These are phyloP conservation scores for Myrmophylax atrothorax DNA, from an alignment of 2,113 vertebrate species.

Conservation along the genomic window DNA sequence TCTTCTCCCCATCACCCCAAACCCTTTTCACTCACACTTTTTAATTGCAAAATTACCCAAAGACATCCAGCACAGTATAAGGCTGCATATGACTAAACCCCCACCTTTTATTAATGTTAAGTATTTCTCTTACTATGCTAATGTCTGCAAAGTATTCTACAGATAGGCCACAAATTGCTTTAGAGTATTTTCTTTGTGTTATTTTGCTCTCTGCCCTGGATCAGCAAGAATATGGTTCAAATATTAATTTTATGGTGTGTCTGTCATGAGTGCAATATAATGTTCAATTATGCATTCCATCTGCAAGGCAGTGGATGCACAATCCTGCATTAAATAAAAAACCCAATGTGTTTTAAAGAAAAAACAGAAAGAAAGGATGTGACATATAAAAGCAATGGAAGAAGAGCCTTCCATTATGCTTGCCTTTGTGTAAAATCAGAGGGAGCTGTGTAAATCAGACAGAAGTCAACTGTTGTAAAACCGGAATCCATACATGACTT, in stretches of 20 bases:
- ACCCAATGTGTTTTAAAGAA: conserved; percentile 26
- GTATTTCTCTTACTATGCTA: conserved; percentile 10
- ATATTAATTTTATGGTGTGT: conserved; percentile 64
- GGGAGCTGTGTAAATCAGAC: background rate
- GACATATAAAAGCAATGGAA: conserved; percentile 29
- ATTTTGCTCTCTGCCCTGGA: conserved; percentile 38
- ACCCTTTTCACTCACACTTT: background rate
- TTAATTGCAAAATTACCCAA: background rate
- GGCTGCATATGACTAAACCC: background rate
- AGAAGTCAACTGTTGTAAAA: conserved; percentile 38
- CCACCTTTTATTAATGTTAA: conserved; percentile 5
- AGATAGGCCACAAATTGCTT: conserved; percentile 48
- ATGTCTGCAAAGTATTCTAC: conserved; percentile 33
- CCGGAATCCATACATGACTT: background rate
- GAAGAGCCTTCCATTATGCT: conserved; percentile 32
- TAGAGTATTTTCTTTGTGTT: conserved; percentile 37
- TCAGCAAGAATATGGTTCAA: conserved; percentile 56
- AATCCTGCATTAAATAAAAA: conserved; percentile 32
- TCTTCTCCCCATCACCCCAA: background rate
- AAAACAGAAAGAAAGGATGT: conserved; percentile 32
- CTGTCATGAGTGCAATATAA: conserved; percentile 50
- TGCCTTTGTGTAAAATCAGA: conserved; percentile 20
- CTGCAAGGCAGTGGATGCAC: conserved; percentile 46
- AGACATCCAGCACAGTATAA: background rate
- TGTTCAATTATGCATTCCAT: conserved; percentile 60